Percentiles rank a stretch among this genome's conserved stretches.
Conservation (phyloP, 2,888 invertebrate species). For the Sturmia bella region DNA sequence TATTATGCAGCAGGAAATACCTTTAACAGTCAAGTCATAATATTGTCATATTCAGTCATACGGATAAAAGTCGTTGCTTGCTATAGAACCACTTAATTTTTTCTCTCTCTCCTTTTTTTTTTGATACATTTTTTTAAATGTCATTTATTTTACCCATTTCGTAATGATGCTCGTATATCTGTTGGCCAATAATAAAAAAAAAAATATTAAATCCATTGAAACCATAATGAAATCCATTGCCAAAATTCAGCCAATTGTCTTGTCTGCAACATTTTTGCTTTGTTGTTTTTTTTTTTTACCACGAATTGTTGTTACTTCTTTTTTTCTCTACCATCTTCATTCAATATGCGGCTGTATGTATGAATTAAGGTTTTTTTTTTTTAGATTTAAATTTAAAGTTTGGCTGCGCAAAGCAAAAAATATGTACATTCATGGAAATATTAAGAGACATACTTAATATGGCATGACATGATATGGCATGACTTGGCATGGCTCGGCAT, state of each 20-base stretch:
- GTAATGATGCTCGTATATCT: not conserved
- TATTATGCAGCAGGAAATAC: no score
- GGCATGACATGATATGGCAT: slow-evolving; percentile 34
- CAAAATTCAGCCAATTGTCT: slow-evolving; percentile 56
- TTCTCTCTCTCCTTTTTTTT: no score
- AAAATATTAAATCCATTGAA: not conserved
- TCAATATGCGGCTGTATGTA: slow-evolving; percentile 27
- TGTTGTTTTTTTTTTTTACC: not conserved
- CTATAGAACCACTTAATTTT: no score
- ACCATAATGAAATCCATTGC: slow-evolving; percentile 48
- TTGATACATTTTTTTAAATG: no score
- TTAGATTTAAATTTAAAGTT: slow-evolving; percentile 2
- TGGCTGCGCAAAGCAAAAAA: not conserved
- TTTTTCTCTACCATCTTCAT: slow-evolving; percentile 35
- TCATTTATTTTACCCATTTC: no score
- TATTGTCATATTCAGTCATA: not conserved
- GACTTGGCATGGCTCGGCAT: slow-evolving; percentile 33
- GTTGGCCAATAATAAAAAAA: slow-evolving; percentile 12
- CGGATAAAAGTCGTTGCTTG: not conserved
- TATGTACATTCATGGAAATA: slow-evolving; percentile 18
- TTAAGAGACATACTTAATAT: slow-evolving; percentile 47
- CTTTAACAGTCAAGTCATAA: not conserved
- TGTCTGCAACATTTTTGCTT: slow-evolving; percentile 18
- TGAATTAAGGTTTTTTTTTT: not conserved
- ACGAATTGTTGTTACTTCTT: not conserved